Base-by-base conservation (phyloP, 2,888 invertebrate genomes). In the Temnothorax rugatulus region DNA sequence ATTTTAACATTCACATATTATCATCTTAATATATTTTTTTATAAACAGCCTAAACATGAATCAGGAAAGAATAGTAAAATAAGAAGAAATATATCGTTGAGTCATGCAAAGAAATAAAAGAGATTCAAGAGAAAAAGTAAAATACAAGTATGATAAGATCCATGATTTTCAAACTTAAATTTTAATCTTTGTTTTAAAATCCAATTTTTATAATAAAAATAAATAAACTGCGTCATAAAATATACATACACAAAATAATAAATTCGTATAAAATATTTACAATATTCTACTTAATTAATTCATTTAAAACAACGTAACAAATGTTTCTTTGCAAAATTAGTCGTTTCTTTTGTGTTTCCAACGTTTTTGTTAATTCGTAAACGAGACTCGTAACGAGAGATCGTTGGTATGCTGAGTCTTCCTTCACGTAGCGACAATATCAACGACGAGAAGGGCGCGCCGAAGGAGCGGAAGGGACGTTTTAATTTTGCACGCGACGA, bases 401-500 rank as follows among this genome's bases (percentile, higher is more conserved):
- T 66, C 47, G 63, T 73, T 82, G 59, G 74, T 85, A 83, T 69
- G 75, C 84, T n/a, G 47, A 47, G 68, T 69, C 63, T 63, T 85
- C 52, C 79, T 64, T 54, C 61, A 63, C 29, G 47, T 73, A 69
- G 29, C 34, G 75, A 71, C 63, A 63, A 74, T 44, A 82, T 79
- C 83, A 59, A 66, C 38, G 68, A 7, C 2, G 76, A 69, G 71
- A 74, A 64, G 68, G 57, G 82, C 66, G 74, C 63, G 73, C 29
- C 52, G 68, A 66, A 82, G 74, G 84, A 83, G 73, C 75, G 71
- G 79, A 73, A 84, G 77, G 73, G 64, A 76, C 83, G 87, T 88
- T 91, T 91, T 90, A 91, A 91, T 90, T 90, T 90, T 85, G 84
- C 89, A 84, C 90, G 76, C 88, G 87, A 87, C 88, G 88, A 91